These are phyloP conservation scores for Accipiter virgatus DNA, from an alignment of 2,113 vertebrate species.

Conservation along the genomic window DNA sequence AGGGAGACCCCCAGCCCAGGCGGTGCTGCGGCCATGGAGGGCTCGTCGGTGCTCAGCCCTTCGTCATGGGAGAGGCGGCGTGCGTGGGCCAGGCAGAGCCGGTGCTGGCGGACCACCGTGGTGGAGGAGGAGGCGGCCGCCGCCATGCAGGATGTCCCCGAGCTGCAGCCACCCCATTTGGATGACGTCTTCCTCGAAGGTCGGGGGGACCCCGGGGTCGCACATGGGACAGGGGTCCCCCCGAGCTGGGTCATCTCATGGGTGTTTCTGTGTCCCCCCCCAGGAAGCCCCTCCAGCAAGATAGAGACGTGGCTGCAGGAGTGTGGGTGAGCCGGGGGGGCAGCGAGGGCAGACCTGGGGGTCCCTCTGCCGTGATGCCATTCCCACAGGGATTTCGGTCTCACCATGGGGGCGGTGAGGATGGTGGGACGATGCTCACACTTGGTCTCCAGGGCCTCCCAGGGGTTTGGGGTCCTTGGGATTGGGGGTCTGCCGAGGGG, in stretches of 20 bases:
- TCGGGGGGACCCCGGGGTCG: not conserved
- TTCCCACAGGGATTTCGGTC: rapidly evolving
- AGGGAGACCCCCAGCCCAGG: not conserved
- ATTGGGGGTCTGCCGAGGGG: no score
- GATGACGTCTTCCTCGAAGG: constrained; percentile 81
- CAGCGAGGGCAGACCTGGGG: not conserved
- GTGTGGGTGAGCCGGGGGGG: constrained; percentile 70
- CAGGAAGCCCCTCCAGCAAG: constrained; percentile 76
- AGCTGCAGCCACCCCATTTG: constrained; percentile 13
- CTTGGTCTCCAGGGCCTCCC: not conserved
- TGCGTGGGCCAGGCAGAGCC: constrained; percentile 80
- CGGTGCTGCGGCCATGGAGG: constrained; percentile 28
- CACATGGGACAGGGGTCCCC: rapidly evolving
- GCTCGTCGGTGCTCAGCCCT: constrained; percentile 40
- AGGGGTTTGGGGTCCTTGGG: not conserved
- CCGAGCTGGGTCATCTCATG: not conserved
- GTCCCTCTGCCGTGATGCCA: rapidly evolving
- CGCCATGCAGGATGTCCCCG: not conserved
- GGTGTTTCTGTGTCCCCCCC: not conserved
- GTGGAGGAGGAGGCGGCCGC: constrained; percentile 51
- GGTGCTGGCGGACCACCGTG: constrained; percentile 69
- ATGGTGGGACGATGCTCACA: not conserved
- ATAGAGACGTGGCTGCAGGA: constrained; percentile 78
- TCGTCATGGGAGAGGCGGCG: constrained; percentile 74
- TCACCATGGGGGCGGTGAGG: rapidly evolving